These are phyloP conservation scores for Aphidius gifuensis DNA, from an alignment of 1,140 invertebrate genomes.

Conservation along the genomic window DNA sequence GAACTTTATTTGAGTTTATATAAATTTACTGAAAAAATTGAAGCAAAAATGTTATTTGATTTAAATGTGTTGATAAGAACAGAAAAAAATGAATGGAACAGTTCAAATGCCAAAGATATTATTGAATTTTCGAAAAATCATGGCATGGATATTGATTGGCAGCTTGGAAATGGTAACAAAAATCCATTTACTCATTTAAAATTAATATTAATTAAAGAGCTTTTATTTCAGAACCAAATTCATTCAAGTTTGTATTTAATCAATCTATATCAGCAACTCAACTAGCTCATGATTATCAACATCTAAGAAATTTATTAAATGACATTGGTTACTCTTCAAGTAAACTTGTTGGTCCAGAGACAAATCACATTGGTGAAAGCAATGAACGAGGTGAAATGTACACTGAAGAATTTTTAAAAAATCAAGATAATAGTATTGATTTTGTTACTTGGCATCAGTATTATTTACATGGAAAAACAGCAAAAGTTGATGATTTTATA, in stretches of 20 bases:
- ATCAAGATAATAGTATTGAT: constrained; percentile 53
- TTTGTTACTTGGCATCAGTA: constrained; percentile 75
- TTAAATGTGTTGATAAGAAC: constrained; percentile 66
- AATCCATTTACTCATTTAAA: constrained; percentile 11
- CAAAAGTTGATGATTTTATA: constrained; percentile 64
- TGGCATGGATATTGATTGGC: constrained; percentile 62
- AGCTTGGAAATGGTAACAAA: constrained; percentile 68
- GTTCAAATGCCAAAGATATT: constrained; percentile 62
- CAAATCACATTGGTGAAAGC: constrained; percentile 51
- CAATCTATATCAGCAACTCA: constrained; percentile 55
- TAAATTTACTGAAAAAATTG: constrained; percentile 56
- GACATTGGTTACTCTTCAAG: constrained; percentile 58
- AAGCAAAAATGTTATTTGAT: constrained; percentile 65
- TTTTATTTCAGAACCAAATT: constrained; percentile 62
- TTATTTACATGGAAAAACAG: constrained; percentile 68
- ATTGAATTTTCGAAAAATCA: constrained; percentile 61
- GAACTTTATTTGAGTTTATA: constrained; percentile 55
- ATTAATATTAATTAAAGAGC: background rate
- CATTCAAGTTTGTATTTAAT: constrained; percentile 64
- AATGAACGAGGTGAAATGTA: constrained; percentile 57
- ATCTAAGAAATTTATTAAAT: constrained; percentile 58
- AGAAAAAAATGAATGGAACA: constrained; percentile 60
- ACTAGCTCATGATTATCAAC: constrained; percentile 63
- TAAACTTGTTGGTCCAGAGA: constrained; percentile 64
- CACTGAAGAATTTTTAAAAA: constrained; percentile 60